phyloP scores from a whole-genome alignment of 2,888 invertebrate species.

The Microctonus brassicae region DNA sequence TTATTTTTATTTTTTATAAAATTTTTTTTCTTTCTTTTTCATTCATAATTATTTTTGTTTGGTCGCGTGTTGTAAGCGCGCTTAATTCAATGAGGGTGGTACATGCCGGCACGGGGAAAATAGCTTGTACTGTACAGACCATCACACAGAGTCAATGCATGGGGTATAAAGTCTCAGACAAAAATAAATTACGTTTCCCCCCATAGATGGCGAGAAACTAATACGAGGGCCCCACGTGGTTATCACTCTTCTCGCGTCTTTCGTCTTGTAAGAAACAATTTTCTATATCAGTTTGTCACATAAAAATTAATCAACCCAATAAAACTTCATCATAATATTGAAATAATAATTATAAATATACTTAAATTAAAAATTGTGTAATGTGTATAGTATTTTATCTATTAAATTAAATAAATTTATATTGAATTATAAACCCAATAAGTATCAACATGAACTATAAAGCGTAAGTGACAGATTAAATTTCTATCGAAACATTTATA shows the following conservation, averaged over 20 bases:
- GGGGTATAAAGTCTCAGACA: slow-evolving; percentile 42
- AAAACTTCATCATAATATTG: no score
- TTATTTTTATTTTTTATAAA: background rate
- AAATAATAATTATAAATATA: no score
- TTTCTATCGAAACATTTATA: background rate
- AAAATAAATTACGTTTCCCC: slow-evolving; percentile 48
- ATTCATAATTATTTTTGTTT: slow-evolving; percentile 34
- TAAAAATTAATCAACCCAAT: background rate
- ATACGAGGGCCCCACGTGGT: slow-evolving; percentile 44
- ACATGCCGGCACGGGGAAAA: slow-evolving; percentile 29
- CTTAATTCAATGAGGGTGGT: slow-evolving; percentile 31
- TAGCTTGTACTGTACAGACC: slow-evolving; percentile 4
- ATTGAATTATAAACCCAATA: background rate
- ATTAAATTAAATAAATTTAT: background rate
- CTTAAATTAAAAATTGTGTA: no score
- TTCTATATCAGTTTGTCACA: background rate
- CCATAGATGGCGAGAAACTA: slow-evolving; percentile 28
- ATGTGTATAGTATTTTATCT: no score
- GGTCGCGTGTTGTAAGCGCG: slow-evolving; percentile 36
- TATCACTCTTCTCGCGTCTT: slow-evolving; percentile 42
- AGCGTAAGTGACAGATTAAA: slow-evolving; percentile 37
- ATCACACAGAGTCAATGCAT: slow-evolving; percentile 19
- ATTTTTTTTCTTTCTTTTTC: slow-evolving; percentile 9
- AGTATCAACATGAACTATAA: slow-evolving; percentile 40
- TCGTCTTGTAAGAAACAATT: slow-evolving; percentile 34